Base-by-base conservation (phyloP, 2,888 invertebrate species). In the Phanerotoma sp. region DNA sequence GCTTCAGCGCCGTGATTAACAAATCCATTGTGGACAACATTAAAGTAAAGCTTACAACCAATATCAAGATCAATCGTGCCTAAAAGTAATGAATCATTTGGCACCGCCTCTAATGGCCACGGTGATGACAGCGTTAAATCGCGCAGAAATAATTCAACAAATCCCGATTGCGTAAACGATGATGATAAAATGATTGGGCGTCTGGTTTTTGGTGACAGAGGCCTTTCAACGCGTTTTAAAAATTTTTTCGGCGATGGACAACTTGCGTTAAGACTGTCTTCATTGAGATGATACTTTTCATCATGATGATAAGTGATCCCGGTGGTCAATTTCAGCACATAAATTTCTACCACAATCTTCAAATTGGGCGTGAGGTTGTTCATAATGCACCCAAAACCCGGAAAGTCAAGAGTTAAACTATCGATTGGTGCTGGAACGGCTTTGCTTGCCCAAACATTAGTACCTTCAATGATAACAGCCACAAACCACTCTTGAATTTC, bases 1-100 rank as follows among this genome's bases (percentile, higher is more conserved):
- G 59, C 62, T 15, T 78, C 72, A 46, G 77, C 76, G 11, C 82
- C 80, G 11, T 82, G 73, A 38, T 80, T 81, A 2, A 84, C 63
- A 63, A 82, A 83, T 1, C 84, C 83, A 2, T 72, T 65, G 37
- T 77, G 71, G 2, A 58, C 59, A 22, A 67, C 63, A 0, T 63
- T 62, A n/a, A 78, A 60, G 30, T 69, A 59, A 3, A 78, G 66
- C 28, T 59, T 62, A 46, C 71, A 71, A 4, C 57, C 55, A 3
- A 77, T 55, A n/a, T 65, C 63, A 21, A 76, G 52, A 11, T 68
- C 63, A 6, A 76, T 58, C 1, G 65, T 68, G n/a, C 70, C 73
- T 16, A 65, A 49, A n/a, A 77, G 60, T 4, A 63, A 56, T 2
- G 72, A 70, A 40, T 62, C 60, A 3, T 54, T 13, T 1, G 68